These are phyloP conservation scores for Zaprionus lachaisei DNA, from an alignment of 1,140 invertebrate genomes.

Conservation along the genomic window DNA sequence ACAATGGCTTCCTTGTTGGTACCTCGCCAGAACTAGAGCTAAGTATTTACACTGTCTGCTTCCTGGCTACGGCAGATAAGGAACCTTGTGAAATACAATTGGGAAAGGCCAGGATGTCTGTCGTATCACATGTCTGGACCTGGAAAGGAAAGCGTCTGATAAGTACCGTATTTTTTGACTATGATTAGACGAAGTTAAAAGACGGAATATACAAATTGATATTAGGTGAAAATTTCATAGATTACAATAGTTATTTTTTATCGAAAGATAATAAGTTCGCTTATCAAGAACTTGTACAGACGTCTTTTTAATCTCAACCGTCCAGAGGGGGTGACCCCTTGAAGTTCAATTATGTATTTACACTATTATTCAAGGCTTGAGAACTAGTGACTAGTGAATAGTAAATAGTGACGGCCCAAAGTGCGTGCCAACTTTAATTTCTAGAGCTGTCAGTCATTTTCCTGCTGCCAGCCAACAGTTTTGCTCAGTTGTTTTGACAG, in stretches of 20 bases:
- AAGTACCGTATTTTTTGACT: constrained; percentile 88
- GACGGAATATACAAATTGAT: neutral
- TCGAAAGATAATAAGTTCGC: neutral
- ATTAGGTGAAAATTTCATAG: neutral
- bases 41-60: constrained; percentile 95
- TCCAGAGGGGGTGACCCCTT: neutral
- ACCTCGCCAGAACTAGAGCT: constrained; percentile 97
- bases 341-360: neutral
- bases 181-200: neutral
- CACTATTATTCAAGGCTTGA: neutral
- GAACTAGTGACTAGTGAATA: constrained; percentile 12
- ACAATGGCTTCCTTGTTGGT: constrained; percentile 93
- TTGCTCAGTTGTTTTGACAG: constrained; percentile 58
- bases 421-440: constrained; percentile 51
- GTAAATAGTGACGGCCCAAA: constrained; percentile 9
- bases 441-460: constrained; percentile 45
- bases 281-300: neutral
- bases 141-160: constrained; percentile 90
- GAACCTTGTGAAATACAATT: constrained; percentile 89
- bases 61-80: constrained; percentile 88
- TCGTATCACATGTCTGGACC: constrained; percentile 89
- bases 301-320: neutral
- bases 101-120: constrained; percentile 88
- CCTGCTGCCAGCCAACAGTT: constrained; percentile 3
- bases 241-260: neutral